Evolutionary conservation across 2,888 invertebrate genomes (phyloP).

Genomic region (Drosophila putrida): DNA sequence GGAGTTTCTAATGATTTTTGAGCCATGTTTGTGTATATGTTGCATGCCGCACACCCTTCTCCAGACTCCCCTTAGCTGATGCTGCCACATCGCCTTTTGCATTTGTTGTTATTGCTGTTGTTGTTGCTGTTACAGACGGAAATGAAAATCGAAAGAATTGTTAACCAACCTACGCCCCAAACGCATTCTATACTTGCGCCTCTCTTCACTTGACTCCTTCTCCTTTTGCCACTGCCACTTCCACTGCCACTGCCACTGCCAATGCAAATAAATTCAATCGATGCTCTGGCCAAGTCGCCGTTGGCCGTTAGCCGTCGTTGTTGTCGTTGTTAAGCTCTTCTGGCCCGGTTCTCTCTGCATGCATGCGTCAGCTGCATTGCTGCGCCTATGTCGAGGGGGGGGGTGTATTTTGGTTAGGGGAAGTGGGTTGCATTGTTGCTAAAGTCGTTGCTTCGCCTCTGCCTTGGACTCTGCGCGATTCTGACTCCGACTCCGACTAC

Average conservation of each 20-base stretch:
- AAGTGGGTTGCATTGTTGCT: slow-evolving; percentile 44
- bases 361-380: slow-evolving; percentile 67
- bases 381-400: slow-evolving; percentile 28
- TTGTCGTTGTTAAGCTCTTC: slow-evolving; percentile 58
- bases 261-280: slow-evolving; percentile 83
- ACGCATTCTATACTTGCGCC: slow-evolving; percentile 28
- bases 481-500: background rate
- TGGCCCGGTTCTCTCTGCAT: slow-evolving; percentile 28
- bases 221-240: background rate
- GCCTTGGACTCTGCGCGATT: slow-evolving; percentile 50
- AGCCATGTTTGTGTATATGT: slow-evolving; percentile 69
- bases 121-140: slow-evolving; percentile 63
- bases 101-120: slow-evolving; percentile 39
- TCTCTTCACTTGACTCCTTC: background rate
- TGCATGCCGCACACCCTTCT: slow-evolving; percentile 14
- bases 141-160: slow-evolving; percentile 82
- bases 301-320: slow-evolving; percentile 25
- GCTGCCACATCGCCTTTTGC: slow-evolving; percentile 35
- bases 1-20: slow-evolving; percentile 83
- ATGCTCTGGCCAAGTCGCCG: slow-evolving; percentile 70
- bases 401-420: background rate
- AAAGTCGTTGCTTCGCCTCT: slow-evolving; percentile 49
- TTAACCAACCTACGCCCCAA: slow-evolving; percentile 56
- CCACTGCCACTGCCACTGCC: slow-evolving; percentile 22
- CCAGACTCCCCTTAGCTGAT: background rate